Evolutionary conservation across 2,888 invertebrate species (phyloP).

Genomic region (Anaspis maculata): DNA sequence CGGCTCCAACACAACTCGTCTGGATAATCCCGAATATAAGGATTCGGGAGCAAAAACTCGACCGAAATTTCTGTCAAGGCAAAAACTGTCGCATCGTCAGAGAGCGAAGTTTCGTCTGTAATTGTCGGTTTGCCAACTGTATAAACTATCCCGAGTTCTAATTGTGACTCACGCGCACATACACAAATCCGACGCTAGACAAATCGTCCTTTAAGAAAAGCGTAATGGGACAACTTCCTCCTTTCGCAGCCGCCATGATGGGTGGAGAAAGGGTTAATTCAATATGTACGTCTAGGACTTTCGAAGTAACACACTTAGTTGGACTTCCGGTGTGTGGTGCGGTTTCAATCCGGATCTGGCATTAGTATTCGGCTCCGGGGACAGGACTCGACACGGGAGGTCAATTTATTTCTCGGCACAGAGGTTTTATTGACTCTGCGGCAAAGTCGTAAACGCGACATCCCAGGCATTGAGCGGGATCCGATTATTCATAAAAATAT

Average conservation of each 20-base stretch:
- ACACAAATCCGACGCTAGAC: constrained; percentile 18
- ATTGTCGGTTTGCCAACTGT: constrained; percentile 20
- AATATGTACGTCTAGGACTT: constrained; percentile 7
- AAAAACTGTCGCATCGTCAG: no score
- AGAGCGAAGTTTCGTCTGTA: constrained; percentile 16
- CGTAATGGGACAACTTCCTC: constrained; percentile 14
- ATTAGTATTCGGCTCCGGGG: constrained; percentile 9
- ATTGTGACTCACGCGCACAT: constrained; percentile 16
- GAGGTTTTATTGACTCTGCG: constrained; percentile 2
- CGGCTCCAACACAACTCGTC: no score
- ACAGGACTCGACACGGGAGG: not conserved
- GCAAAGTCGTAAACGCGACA: no score
- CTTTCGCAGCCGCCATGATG: no score
- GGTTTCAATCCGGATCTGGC: no score
- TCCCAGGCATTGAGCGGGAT: no score
- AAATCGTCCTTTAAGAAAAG: constrained; percentile 17
- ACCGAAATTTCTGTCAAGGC: no score
- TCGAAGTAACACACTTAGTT: constrained; percentile 9
- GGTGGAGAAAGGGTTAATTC: constrained; percentile 13
- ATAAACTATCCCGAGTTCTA: constrained; percentile 15
- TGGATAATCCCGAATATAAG: no score
- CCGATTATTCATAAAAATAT: constrained; percentile 14
- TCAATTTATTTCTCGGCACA: no score
- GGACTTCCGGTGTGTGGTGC: no score
- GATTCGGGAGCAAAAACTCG: no score